These are phyloP conservation scores for Orthosia gothica DNA, from an alignment of 2,888 invertebrate genomes.

Conservation along the genomic window DNA sequence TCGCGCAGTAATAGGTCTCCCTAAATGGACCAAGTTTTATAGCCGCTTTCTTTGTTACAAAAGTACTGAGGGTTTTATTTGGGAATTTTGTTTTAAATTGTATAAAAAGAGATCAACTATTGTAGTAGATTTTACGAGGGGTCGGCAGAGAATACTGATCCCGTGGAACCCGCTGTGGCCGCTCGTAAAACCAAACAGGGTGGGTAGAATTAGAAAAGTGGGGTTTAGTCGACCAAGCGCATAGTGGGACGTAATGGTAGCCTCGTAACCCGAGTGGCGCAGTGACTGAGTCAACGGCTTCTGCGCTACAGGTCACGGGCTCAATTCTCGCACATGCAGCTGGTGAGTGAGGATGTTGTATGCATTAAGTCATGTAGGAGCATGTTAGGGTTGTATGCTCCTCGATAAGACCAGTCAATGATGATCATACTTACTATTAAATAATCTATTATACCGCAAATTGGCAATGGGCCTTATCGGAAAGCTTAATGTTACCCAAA, in stretches of 20 bases:
- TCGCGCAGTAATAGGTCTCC: conserved; percentile 55
- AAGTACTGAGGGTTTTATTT: conserved; percentile 71
- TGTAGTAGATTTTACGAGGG: conserved; percentile 69
- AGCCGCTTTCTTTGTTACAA: conserved; percentile 70
- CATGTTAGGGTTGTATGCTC: not conserved
- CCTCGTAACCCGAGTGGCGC: not conserved
- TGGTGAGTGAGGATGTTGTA: too few species aligned
- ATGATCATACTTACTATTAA: not conserved
- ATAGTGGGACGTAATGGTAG: not conserved
- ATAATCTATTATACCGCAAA: too few species aligned
- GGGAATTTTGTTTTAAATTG: conserved; percentile 70
- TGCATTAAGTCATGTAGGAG: not conserved
- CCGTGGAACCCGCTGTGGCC: conserved; percentile 33
- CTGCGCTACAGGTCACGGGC: not conserved
- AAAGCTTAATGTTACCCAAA: too few species aligned
- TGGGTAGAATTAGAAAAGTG: not conserved
- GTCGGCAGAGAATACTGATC: conserved; percentile 60
- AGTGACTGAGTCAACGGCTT: not conserved
- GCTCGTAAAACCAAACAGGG: conserved; percentile 57
- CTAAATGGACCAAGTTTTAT: conserved; percentile 64
- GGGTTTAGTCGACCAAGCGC: not conserved
- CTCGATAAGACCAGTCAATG: too few species aligned
- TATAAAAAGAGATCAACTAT: conserved; percentile 70
- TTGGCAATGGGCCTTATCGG: too few species aligned
- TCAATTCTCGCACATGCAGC: conserved; percentile 3